Base-by-base conservation (phyloP, 2,113 vertebrate genomes). In the Planiliza haematocheilus region DNA sequence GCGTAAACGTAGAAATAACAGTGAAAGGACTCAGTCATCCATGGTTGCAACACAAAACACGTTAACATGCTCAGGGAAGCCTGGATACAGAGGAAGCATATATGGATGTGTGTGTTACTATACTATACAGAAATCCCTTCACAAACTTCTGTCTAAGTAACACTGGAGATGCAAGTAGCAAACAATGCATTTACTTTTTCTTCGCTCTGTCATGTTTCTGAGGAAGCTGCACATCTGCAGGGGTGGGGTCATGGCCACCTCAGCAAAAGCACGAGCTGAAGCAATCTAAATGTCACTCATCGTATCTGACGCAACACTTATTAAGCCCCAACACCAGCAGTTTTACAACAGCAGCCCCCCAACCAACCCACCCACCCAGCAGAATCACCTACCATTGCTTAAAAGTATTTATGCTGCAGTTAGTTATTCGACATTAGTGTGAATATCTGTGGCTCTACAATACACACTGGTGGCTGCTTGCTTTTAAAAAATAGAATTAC, bases 241-340 rank as follows among this genome's bases (percentile, higher is more conserved):
- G 9, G 45, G 41, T 38, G 7, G 46, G 10, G 38, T 48, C 66
- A 46, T 2, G 24, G 39, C 20, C 43, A 52, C 34, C 34, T 68
- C 65, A 74, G 64, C 64, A 48, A 16, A 70, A 62, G 36, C 64
- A 41, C 56, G 2, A 73, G 42, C 71, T 48, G 10, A 24, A 59
- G 66, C 34, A 20, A 50, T 41, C 24, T 81, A 73, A 64, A 67
- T 41, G 55, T 49, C 70, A 53, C 30, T 64, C n/a, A 30, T 56
- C 42, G 57, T 42, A 11, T 45, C 56, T 34, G 16, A 57, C 36
- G 42, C 37, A 39, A 30, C 42, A 45, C 45, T 39, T 50, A 13
- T 49, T 70, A 16, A 58, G 11, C 58, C 16, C 14, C 1, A 8
- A 45, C 10, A 41, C 21, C 37, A 41, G 52, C 18, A 45, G 37